Base-by-base conservation (phyloP, 2,113 vertebrate species). In the Pseudopipra pipra region DNA sequence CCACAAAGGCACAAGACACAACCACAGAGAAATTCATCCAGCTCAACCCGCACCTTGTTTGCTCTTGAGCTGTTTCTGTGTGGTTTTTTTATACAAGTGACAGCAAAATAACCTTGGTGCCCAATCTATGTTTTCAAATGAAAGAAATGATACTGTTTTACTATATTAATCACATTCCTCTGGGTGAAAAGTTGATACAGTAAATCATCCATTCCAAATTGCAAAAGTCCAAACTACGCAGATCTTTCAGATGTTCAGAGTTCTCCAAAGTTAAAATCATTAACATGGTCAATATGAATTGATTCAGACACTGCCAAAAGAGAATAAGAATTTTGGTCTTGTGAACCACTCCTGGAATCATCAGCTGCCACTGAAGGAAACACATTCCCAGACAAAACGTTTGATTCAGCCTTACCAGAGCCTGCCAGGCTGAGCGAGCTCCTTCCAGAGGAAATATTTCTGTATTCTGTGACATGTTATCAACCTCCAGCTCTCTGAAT, bases 381-480 rank as follows among this genome's bases (percentile, higher is more conserved):
- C 35, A 28, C 35, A 35, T 52, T 87, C 49, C 62, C 9, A 16
- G 66, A 14, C 68, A n/a, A 92, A 91, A 72, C 37, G 18, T 43
- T 79, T 70, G 71, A 47, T 65, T 24, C 62, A 61, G 49, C 54
- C 70, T 35, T 37, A 14, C 52, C 44, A 31, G 41, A 76, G 54
- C 66, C 72, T 80, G 90, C 85, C 90, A 91, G 41, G 59, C 10
- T 9, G 37, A 85, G 92, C 9, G 3, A 55, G 33, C 66, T 73
- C 71, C 90, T 91, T 82, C 84, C 74, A 90, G 58, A 62, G 61
- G 61, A 85, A 87, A 72, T 39, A 83, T 73, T 89, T 46, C 85
- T 76, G 55, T 46, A 3, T 58, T 66, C 33, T 11, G 49, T 85
- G 82, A 88, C 21, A 18, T 8, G 44, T 76, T 62, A 58, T 56